Evolutionary conservation across 2,888 invertebrate species (phyloP).

Genomic region (Idaea biselata): DNA sequence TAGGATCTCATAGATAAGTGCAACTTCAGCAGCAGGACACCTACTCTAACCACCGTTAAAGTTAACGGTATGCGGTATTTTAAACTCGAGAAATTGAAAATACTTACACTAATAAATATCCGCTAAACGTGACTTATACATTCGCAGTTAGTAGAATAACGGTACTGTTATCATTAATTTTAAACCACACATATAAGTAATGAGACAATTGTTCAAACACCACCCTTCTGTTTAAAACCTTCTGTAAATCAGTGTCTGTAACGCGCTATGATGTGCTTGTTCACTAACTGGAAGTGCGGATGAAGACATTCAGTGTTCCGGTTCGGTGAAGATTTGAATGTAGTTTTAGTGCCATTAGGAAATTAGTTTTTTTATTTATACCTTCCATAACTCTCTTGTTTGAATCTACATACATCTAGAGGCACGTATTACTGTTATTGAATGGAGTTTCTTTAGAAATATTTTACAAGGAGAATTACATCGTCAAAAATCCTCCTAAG

Average conservation of each 20-base stretch:
- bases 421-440: too few relatives aligned
- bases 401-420: too few relatives aligned
- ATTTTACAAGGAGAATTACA: too few relatives aligned
- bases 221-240: not conserved
- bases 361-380: conserved; percentile 12
- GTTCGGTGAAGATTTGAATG: conserved; percentile 41
- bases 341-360: conserved; percentile 15
- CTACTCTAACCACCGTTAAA: too few relatives aligned
- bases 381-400: not conserved
- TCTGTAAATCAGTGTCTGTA: conserved; percentile 17
- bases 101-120: too few relatives aligned
- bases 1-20: too few relatives aligned
- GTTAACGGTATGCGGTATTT: too few relatives aligned
- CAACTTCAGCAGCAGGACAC: too few relatives aligned
- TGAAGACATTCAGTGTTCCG: conserved; percentile 52
- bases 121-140: too few relatives aligned
- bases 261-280: conserved; percentile 55
- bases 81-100: too few relatives aligned
- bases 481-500: too few relatives aligned
- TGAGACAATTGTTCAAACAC: conserved; percentile 17
- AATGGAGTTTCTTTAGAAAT: too few relatives aligned
- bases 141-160: not conserved
- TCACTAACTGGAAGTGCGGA: conserved; percentile 63
- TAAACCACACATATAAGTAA: not conserved
- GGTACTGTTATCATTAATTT: not conserved